Conservation (phyloP, 1,140 invertebrate species). For the Stegodyphus mimosarum region DNA sequence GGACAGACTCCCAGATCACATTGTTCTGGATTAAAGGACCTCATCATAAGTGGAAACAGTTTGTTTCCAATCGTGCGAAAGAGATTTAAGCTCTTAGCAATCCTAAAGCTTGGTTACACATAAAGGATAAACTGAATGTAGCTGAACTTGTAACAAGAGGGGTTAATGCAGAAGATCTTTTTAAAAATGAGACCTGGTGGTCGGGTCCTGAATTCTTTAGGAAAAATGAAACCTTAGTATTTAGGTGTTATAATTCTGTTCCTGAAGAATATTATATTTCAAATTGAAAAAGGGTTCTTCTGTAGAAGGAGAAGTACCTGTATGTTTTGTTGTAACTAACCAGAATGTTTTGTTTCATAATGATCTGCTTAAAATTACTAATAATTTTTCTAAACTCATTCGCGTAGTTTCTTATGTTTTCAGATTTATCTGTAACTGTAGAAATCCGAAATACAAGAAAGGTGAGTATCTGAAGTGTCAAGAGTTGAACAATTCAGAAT, state of each 20-base stretch:
- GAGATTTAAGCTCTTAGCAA: conserved; percentile 13
- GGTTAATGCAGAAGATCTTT: not conserved
- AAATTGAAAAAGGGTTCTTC: not conserved
- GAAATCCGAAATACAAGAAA: not conserved
- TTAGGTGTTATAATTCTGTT: not conserved
- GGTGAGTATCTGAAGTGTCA: not conserved
- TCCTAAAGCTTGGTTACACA: not conserved
- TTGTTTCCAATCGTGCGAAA: conserved; percentile 22
- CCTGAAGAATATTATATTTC: not conserved
- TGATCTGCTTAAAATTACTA: not conserved
- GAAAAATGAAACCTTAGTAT: not conserved
- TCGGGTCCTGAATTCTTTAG: not conserved
- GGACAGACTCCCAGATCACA: conserved; percentile 66
- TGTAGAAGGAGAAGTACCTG: not conserved
- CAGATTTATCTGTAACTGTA: not conserved
- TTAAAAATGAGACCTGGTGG: conserved; percentile 24
- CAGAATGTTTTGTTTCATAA: not conserved
- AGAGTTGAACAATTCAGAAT: conserved; percentile 1
- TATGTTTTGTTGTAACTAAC: not conserved
- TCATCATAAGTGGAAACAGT: conserved; percentile 63
- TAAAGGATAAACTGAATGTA: not conserved
- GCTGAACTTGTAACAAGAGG: conserved; percentile 10
- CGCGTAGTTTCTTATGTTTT: not conserved
- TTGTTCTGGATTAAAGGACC: conserved; percentile 66
- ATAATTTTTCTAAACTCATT: not conserved